Evolutionary conservation across 1,140 invertebrate species (phyloP).

Genomic region (Cyrtorhinus lividipennis): DNA sequence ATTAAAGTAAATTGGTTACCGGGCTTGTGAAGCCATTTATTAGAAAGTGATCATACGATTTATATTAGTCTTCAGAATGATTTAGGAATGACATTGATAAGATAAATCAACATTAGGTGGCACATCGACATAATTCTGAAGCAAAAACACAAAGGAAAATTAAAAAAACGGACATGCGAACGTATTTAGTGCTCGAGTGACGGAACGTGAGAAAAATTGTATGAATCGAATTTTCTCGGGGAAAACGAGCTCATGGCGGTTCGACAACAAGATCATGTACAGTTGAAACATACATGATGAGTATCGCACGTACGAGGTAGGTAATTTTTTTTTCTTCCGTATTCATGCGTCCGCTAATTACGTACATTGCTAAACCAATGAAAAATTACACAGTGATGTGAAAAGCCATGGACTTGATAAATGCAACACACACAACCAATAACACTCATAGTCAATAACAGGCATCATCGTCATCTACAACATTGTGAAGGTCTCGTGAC

Average conservation of each 20-base stretch:
- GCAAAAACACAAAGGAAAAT: neutral
- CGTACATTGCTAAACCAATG: neutral
- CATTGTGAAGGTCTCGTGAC: neutral
- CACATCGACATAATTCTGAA: too few relatives aligned
- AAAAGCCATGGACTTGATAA: constrained; percentile 3
- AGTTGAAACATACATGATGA: neutral
- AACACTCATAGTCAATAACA: neutral
- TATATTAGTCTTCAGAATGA: too few relatives aligned
- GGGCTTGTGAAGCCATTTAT: too few relatives aligned
- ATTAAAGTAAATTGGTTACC: too few relatives aligned
- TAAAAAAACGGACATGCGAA: neutral
- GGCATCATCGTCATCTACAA: neutral
- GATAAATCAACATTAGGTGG: too few relatives aligned
- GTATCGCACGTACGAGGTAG: neutral
- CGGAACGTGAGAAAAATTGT: neutral
- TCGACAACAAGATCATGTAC: neutral
- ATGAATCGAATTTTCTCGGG: neutral
- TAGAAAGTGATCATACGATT: too few relatives aligned
- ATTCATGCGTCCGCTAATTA: neutral
- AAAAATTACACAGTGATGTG: neutral
- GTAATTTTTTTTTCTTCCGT: neutral
- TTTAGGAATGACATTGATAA: too few relatives aligned
- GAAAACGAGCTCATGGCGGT: neutral
- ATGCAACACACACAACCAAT: constrained; percentile 10
- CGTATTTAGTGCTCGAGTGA: neutral